Base-by-base conservation (phyloP, 2,113 vertebrate genomes). In the Vanacampus margaritifer region DNA sequence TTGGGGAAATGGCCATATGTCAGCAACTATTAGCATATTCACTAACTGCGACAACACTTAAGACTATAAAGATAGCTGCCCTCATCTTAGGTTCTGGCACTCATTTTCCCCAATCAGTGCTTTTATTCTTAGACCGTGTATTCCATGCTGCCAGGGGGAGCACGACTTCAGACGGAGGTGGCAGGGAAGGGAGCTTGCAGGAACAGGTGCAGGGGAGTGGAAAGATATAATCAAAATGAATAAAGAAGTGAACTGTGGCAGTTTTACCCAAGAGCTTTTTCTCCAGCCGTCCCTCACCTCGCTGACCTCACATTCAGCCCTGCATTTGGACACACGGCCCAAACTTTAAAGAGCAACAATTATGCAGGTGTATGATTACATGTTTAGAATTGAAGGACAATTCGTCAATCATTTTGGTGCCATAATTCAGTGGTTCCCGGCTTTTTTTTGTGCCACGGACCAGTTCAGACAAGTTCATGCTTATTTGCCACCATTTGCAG, bases 211-310 rank as follows among this genome's bases (percentile, higher is more conserved):
- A 78, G 54, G 61, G 67, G 62, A 65, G 65, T 51, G 65, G 43
- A 74, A 77, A 69, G 67, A 79, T 80, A 62, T 64, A 74, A 85
- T 85, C 75, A 83, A 72, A 75, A 60, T 64, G 73, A 72, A 76
- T 74, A 73, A 70, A 79, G 51, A 73, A 67, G 70, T 67, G 57
- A 71, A 83, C 58, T 64, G 62, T 57, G 68, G 36, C 62, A 65
- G 57, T 74, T 79, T 71, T 65, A 78, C 65, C 71, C 73, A 70
- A 26, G 71, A 79, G 77, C 51, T 54, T 64, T 67, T 72, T 76
- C 72, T 72, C 32, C 46, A 46, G 48, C 57, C 62, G 71, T 67
- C 71, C 35, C 26, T 82, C 41, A 69, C 71, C 74, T 71, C 26
- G 7, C 23, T 79, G 74, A 84, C 72, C 78, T 9, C 21, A 54